Base-by-base conservation (phyloP, 2,888 invertebrate genomes). In the Apotomis betuletana region DNA sequence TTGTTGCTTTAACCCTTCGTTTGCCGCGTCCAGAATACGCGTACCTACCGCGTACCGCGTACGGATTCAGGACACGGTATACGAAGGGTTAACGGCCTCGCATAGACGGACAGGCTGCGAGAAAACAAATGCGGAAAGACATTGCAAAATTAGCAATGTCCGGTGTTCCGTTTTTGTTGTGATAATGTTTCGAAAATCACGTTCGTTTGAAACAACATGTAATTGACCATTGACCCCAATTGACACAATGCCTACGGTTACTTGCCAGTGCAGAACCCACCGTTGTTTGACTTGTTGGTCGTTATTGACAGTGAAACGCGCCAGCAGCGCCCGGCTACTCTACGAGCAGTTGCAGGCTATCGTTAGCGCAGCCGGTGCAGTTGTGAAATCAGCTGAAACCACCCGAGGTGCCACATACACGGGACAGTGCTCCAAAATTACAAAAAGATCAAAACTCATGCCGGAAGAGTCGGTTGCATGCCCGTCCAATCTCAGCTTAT, bases 401-500 rank as follows among this genome's bases (percentile, higher is more conserved):
- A 86, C 81, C 85, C 81, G 71, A 81, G 81, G 88, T 87, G 88
- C 85, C 76, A 79, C 76, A 76, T 72, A 79, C 76, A 76, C 75
- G 52, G 70, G 65, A 74, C 70, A 69, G 81, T 83, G 82, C 78
- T 67, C 74, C 76, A 70, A 74, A 75, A 71, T 74, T 67, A 69
- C 15, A 74, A 70, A 76, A 74, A 77, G 75, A 79, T 78, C 77
- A 81, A 81, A 78, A 78, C 73, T 80, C 88, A 90, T 90, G 91
- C 90, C 79, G 69, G 74, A 77, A 80, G 76, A 81, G 69, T 74
- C 74, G 75, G 74, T 84, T 86, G 90, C 85, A 85, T 90, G 90
- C 87, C 90, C 90, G 90, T 89, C 90, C 91, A 87, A 90, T 91
- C 87, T 91, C 91, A 91, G 92, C 90, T 89, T 87, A 90, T 90